Conservation (phyloP, 2,113 vertebrate species). For the Poeciliopsis occidentalis region DNA sequence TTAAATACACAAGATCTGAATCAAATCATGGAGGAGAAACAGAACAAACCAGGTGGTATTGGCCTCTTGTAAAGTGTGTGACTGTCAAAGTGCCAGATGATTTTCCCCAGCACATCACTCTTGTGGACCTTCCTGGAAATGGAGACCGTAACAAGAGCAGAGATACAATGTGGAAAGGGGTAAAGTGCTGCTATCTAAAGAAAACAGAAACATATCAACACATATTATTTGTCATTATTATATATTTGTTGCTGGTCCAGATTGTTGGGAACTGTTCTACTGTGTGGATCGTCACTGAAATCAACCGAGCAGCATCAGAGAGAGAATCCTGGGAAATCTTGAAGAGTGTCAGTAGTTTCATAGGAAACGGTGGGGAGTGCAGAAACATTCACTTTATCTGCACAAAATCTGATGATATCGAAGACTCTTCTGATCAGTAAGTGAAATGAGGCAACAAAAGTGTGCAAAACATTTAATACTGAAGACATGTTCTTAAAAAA, state of each 20-base stretch:
- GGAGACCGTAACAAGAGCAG: slow-evolving; percentile 62
- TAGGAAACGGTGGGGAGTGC: slow-evolving; percentile 62
- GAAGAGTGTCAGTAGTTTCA: background rate
- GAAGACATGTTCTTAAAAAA: too few relatives aligned
- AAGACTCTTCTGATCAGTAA: background rate
- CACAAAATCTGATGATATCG: slow-evolving; percentile 43
- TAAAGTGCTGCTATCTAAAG: background rate
- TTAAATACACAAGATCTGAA: slow-evolving; percentile 28
- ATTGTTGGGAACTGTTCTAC: slow-evolving; percentile 51
- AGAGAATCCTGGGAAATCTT: slow-evolving; percentile 56
- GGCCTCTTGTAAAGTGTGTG: too few relatives aligned
- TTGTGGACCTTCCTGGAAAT: too few relatives aligned
- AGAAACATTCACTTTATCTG: slow-evolving; percentile 57
- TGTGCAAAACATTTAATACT: too few relatives aligned
- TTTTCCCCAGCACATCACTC: too few relatives aligned
- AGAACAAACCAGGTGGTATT: too few relatives aligned
- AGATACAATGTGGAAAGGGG: slow-evolving; percentile 60
- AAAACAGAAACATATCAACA: background rate
- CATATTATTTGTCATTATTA: background rate
- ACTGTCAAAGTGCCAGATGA: too few relatives aligned
- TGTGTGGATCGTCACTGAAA: slow-evolving; percentile 63
- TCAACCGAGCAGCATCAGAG: slow-evolving; percentile 46
- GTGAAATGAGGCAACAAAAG: background rate
- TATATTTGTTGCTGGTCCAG: slow-evolving; percentile 7
- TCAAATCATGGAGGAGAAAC: background rate